Base-by-base conservation (phyloP, 2,888 invertebrate genomes). In the Drosophila quasianomalipes region DNA sequence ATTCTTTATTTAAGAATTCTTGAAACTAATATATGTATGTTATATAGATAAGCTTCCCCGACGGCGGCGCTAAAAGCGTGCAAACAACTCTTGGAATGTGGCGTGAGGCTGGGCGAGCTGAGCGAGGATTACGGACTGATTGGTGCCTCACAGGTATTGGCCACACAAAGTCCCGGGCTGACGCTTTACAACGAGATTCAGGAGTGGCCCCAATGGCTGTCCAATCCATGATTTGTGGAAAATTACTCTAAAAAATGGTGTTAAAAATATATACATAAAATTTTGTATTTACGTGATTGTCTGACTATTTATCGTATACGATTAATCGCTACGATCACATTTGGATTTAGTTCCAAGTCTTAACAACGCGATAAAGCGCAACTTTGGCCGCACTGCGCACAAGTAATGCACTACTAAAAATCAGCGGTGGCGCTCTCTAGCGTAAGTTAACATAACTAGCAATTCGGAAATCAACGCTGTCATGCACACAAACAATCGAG, bases 81-180 rank as follows among this genome's bases (percentile, higher is more conserved):
- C 9, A 92, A 93, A 68, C 86, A 91, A 22, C 90, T 95, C 4
- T 86, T 95, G 26, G 77, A 89, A 7, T 94, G 94, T 76, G 95
- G 94, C 14, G 93, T 94, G 0, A 77, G 85, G 4, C 72, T 81
- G 37, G 94, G 93, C 2, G 93, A 94, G 74, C 83, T 95, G n/a
- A 87, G 91, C 28, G 71, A 81, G 10, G 89, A 93, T 73, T 94
- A 94, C 76, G 88, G 89, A 30, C 77, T 95, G 28, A 76, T 94
- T 26, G 95, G 93, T 0, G 95, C 93, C 14, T 91, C 94, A 26
- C 95, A 95, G 91, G 93, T 94, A 1, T 57, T 53, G 0, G 71
- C 75, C 14, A 94, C 94, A 0, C 77, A 85, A n/a, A 95, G 95
- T 89, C 95, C 95, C 0, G 95, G 95, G 1, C 68, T 92, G 16